phyloP scores from a whole-genome alignment of 2,888 invertebrate genomes.

The Synanthedon andrenaeformis region DNA sequence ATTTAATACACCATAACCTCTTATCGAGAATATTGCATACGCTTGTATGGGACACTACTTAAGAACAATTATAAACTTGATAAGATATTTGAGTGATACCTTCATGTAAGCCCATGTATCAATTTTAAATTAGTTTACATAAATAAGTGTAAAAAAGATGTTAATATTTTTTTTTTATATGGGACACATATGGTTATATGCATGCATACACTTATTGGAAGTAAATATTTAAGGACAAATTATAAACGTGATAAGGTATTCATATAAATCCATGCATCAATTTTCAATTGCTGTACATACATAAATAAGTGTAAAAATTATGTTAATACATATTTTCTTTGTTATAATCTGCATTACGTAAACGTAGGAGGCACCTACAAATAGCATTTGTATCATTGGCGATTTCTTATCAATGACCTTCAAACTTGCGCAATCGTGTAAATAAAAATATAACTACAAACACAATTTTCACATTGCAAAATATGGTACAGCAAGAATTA shows the following conservation, averaged over 20 bases:
- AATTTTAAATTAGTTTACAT: too few species aligned
- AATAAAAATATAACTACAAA: constrained; percentile 4
- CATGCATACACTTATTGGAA: too few species aligned
- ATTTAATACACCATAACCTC: too few species aligned
- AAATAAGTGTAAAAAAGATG: background rate
- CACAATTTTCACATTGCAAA: background rate
- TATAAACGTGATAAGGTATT: background rate
- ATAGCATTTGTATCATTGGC: constrained; percentile 37
- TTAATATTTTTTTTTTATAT: background rate
- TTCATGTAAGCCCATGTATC: too few species aligned
- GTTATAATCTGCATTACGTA: constrained; percentile 24
- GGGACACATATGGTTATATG: too few species aligned
- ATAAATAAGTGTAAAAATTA: background rate
- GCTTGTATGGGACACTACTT: too few species aligned
- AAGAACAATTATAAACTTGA: too few species aligned
- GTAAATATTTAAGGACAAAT: background rate
- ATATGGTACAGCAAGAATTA: too few species aligned
- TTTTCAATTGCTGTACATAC: too few species aligned
- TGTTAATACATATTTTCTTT: background rate
- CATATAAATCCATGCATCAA: too few species aligned
- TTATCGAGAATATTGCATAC: too few species aligned
- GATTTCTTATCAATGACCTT: constrained; percentile 66
- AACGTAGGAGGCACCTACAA: constrained; percentile 28
- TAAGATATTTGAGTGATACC: too few species aligned
- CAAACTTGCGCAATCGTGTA: constrained; percentile 41